phyloP scores from a whole-genome alignment of 2,113 vertebrate genomes.

The Lophura nycthemera region DNA sequence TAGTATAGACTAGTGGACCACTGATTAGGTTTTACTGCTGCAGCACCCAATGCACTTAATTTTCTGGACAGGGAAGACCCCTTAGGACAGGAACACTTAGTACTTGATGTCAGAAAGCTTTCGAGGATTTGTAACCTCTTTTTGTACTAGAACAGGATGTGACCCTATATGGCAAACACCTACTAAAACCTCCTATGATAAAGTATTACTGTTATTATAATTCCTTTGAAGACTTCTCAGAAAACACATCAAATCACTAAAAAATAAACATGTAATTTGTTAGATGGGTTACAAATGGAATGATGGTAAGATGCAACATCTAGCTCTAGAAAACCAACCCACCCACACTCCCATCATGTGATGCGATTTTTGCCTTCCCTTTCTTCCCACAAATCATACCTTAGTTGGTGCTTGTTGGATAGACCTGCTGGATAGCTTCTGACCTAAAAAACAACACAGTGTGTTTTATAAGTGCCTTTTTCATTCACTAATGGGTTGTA shows the following conservation, averaged over 20 bases:
- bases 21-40: background rate
- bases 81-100: background rate
- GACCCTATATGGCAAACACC: background rate
- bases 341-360: background rate
- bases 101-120: background rate
- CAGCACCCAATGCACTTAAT: background rate
- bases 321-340: background rate
- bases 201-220: background rate
- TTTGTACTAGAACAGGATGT: background rate
- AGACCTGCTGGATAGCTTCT: background rate
- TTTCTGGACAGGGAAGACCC: background rate
- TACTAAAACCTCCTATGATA: background rate
- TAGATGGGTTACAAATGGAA: background rate
- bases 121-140: no score
- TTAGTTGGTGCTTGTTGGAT: background rate
- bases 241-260: background rate
- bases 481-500: background rate
- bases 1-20: background rate
- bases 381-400: background rate
- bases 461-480: background rate
- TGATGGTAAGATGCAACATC: background rate
- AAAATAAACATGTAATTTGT: background rate
- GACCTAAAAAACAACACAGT: conserved; percentile 17
- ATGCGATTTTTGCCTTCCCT: background rate
- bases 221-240: background rate